Evolutionary conservation across 2,888 invertebrate genomes (phyloP).

Genomic region (Limnephilus lunatus): DNA sequence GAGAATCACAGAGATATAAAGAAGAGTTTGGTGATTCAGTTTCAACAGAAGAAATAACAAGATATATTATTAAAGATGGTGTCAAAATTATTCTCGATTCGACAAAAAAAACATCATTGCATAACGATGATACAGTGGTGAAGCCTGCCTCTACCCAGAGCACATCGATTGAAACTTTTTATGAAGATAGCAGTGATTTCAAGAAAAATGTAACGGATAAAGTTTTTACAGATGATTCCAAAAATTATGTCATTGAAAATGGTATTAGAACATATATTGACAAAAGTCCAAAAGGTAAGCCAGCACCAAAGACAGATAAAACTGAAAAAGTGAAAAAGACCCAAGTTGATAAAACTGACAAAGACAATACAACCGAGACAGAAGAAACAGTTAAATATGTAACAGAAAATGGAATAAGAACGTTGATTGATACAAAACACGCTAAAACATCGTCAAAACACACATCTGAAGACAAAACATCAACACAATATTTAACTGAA

Average conservation of each 20-base stretch:
- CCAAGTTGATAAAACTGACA: slow-evolving; percentile 3
- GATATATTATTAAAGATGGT: slow-evolving; percentile 56
- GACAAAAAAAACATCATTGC: slow-evolving; percentile 9
- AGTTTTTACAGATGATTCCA: slow-evolving; percentile 27
- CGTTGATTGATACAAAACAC: slow-evolving; percentile 47
- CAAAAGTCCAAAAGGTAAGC: slow-evolving; percentile 20
- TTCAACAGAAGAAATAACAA: slow-evolving; percentile 34
- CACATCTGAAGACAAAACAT: slow-evolving; percentile 28
- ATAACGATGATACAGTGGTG: not conserved
- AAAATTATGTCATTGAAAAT: slow-evolving; percentile 52
- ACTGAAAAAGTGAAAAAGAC: slow-evolving; percentile 16
- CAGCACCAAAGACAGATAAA: slow-evolving; percentile 13
- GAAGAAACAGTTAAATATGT: slow-evolving; percentile 56
- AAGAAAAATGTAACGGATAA: not conserved
- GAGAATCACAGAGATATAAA: slow-evolving; percentile 17
- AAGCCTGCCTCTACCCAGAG: not conserved
- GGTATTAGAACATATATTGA: slow-evolving; percentile 56
- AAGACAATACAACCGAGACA: slow-evolving; percentile 7
- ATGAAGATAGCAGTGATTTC: not conserved
- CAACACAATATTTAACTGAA: slow-evolving; percentile 13
- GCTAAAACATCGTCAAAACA: slow-evolving; percentile 5
- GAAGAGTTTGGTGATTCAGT: slow-evolving; percentile 20
- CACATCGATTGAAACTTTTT: not conserved
- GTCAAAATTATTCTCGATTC: slow-evolving; percentile 52
- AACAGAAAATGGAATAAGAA: slow-evolving; percentile 63